These are phyloP conservation scores for Neosalanx taihuensis DNA, from an alignment of 2,797 vertebrate genomes.

Conservation along the genomic window DNA sequence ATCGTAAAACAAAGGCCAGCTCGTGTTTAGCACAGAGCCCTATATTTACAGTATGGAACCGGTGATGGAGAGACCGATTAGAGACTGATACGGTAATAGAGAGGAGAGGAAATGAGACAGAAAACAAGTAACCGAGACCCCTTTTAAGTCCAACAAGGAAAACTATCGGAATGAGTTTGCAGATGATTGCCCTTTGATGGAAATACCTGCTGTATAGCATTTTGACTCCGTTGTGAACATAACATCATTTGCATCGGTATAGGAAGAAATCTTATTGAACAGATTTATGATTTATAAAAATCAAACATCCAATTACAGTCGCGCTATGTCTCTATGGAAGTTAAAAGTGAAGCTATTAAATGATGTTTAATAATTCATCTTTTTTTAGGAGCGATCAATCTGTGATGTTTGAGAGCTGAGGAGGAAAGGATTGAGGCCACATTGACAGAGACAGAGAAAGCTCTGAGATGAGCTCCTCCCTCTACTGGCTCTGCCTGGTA, in stretches of 20 bases:
- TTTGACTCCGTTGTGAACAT: too few species aligned
- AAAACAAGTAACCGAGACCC: neutral
- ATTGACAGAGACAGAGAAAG: neutral
- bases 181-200: neutral
- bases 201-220: neutral
- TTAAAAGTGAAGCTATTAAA: neutral
- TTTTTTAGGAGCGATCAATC: neutral
- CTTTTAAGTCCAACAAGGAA: neutral
- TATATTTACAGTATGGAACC: conserved; percentile 5
- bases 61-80: neutral
- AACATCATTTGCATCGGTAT: too few species aligned
- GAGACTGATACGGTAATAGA: neutral
- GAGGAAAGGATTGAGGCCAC: neutral
- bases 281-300: neutral
- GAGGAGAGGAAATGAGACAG: neutral
- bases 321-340: neutral
- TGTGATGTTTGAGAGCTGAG: neutral
- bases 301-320: too few species aligned
- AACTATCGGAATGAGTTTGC: too few species aligned
- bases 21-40: conserved; percentile 18
- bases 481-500: conserved; percentile 36
- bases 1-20: conserved; percentile 34
- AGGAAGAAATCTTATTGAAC: neutral
- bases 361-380: too few species aligned
- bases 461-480: conserved; percentile 31